phyloP scores from a whole-genome alignment of 2,888 invertebrate genomes.

The Ceraclea dissimilis region DNA sequence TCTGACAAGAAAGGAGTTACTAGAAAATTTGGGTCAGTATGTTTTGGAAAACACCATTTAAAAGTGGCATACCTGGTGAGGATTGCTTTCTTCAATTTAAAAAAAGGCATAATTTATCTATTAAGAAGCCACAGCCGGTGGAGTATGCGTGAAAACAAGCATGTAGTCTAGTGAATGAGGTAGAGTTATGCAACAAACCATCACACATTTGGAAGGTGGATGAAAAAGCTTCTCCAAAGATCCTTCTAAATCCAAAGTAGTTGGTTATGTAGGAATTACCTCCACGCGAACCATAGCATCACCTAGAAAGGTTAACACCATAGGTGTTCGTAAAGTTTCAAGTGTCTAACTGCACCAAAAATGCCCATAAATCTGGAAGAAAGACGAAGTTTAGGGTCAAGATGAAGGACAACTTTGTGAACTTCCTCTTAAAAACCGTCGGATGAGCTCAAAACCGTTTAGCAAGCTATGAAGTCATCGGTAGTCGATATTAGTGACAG shows the following conservation, averaged over 20 bases:
- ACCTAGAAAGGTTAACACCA: background rate
- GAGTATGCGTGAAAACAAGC: slow-evolving; percentile 3
- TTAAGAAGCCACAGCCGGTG: slow-evolving; percentile 3
- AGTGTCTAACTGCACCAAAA: background rate
- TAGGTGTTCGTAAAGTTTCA: background rate
- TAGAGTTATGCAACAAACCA: slow-evolving; percentile 1
- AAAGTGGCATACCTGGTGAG: background rate
- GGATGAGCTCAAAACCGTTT: background rate
- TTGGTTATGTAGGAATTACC: slow-evolving; percentile 4
- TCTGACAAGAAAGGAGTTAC: slow-evolving; percentile 1
- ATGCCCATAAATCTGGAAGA: background rate
- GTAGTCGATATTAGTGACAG: slow-evolving; percentile 1
- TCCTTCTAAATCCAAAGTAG: slow-evolving; percentile 2
- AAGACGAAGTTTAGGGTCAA: background rate
- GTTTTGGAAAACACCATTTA: background rate
- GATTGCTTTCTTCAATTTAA: slow-evolving; percentile 4
- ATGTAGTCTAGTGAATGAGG: slow-evolving; percentile 2
- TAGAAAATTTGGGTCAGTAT: background rate
- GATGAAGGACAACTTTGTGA: background rate
- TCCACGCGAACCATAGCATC: background rate
- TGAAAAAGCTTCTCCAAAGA: slow-evolving; percentile 5
- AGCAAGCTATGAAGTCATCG: slow-evolving; percentile 2
- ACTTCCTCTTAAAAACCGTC: background rate
- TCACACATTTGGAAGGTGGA: slow-evolving; percentile 1
- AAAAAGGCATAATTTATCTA: slow-evolving; percentile 1